Percentiles rank a stretch among this genome's conserved stretches.
phyloP scores from a whole-genome alignment of 2,113 vertebrate genomes.

The Trogon melanurus region DNA sequence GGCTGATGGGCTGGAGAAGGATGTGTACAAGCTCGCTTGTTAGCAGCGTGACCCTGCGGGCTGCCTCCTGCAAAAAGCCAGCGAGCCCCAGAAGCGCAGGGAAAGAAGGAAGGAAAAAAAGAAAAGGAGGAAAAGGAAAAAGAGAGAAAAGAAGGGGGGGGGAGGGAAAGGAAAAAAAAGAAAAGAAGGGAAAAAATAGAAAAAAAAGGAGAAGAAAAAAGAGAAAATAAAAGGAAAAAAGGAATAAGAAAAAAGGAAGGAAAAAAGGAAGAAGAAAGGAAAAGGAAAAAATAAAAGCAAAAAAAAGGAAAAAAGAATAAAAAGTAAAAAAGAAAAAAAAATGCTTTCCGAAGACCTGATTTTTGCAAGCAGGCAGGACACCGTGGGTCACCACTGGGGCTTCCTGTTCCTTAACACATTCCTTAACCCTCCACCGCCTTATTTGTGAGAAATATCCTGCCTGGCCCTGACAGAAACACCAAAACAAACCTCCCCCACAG shows the following conservation, averaged over 20 bases:
- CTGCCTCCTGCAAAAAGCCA: not conserved
- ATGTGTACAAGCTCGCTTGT: not conserved
- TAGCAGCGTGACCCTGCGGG: not conserved
- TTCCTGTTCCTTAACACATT: not conserved
- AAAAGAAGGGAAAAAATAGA: too few relatives aligned
- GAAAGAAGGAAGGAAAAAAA: too few relatives aligned
- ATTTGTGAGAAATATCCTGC: rapidly evolving
- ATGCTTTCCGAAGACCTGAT: not conserved
- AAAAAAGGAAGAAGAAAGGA: too few relatives aligned
- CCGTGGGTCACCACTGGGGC: not conserved
- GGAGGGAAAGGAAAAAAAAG: too few relatives aligned
- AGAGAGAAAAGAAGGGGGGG: too few relatives aligned
- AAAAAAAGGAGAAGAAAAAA: too few relatives aligned
- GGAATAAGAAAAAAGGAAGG: too few relatives aligned
- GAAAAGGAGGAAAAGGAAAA: too few relatives aligned
- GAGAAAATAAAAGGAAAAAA: too few relatives aligned
- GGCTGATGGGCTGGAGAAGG: not conserved
- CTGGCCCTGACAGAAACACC: not conserved
- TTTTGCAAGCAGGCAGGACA: not conserved
- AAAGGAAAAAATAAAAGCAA: too few relatives aligned
- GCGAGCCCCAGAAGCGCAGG: too few relatives aligned
- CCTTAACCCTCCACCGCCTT: rapidly evolving
- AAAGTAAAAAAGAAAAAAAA: too few relatives aligned
- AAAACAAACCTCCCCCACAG: not conserved
- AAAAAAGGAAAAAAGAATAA: not conserved